Evolutionary conservation across 2,888 invertebrate genomes (phyloP), one percentile per base, ranked within the genome.

Genomic region (Calliopum simillimum): DNA sequence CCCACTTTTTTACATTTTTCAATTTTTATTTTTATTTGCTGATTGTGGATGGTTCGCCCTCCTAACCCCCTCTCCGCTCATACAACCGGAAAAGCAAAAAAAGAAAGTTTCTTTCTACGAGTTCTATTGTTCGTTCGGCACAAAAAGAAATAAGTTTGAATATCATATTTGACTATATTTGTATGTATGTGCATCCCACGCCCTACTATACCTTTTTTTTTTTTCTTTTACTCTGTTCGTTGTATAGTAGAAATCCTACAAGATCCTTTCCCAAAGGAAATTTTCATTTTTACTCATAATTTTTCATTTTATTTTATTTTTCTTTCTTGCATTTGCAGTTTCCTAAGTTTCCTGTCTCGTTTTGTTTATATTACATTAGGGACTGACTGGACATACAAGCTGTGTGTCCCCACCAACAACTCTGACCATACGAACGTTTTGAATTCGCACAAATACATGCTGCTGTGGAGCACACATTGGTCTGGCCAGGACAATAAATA

Each of bases 301-400:
- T 73, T 73, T 71, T 71, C 71, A 71, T 73, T 73, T 72, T 68
- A 73, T 69, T 67, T 71, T 47, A 55, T 62, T 33, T 19, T 46
- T 55, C 59, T n/a, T 56, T 23, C 44, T 25, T 49, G 44, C 46
- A 23, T 23, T n/a, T 46, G 23, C n/a, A 47, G 25, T 58, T 46
- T 55, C n/a, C 23, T 16, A 51, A 75, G 78, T 79, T 81, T 80
- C 75, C 81, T 80, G 81, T 80, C 81, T 79, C 81, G 76, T 79
- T 81, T 80, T 78, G 78, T 81, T 80, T 79, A 80, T 77, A 81
- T 76, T 77, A 74, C 76, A 71, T 72, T 69, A 73, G 75, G 75
- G 73, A 74, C 68, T 73, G 76, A 74, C 76, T 76, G 46, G 44
- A 43, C 59, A 41, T 14, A 16, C 43, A 8, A 44, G 16, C 16